These are phyloP conservation scores for Parochlus steinenii DNA, from an alignment of 2,888 invertebrate genomes.

Conservation along the genomic window DNA sequence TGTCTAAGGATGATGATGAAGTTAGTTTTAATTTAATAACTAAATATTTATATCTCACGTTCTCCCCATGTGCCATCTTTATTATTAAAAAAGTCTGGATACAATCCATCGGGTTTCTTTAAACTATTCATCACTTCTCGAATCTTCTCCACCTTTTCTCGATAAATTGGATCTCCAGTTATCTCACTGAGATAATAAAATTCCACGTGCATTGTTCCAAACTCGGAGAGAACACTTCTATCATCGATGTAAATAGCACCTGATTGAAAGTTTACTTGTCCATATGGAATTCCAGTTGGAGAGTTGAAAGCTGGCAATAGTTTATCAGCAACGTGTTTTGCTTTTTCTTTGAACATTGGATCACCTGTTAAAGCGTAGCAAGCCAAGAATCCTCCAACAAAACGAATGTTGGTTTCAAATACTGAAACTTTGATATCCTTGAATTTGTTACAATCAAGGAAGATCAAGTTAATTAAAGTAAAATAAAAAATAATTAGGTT, in stretches of 20 bases:
- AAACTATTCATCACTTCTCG: constrained; percentile 44
- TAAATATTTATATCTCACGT: too few relatives aligned
- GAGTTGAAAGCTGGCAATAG: constrained; percentile 69
- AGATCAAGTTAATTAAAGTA: too few relatives aligned
- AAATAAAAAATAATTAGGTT: neutral
- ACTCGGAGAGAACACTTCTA: constrained; percentile 62
- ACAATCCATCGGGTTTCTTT: constrained; percentile 58
- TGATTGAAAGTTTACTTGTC: constrained; percentile 55
- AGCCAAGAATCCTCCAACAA: constrained; percentile 61
- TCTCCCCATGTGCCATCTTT: constrained; percentile 57
- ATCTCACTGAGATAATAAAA: constrained; percentile 65
- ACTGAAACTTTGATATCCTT: constrained; percentile 76
- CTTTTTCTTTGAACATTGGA: constrained; percentile 58
- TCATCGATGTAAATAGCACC: constrained; percentile 46
- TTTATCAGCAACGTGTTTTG: constrained; percentile 53
- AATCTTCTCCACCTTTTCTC: constrained; percentile 54
- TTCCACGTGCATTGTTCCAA: constrained; percentile 66
- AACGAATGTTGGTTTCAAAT: constrained; percentile 72
- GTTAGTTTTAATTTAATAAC: too few relatives aligned
- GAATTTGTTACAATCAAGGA: too few relatives aligned
- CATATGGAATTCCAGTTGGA: constrained; percentile 62
- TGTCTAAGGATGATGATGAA: constrained; percentile 47
- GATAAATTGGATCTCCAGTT: constrained; percentile 54
- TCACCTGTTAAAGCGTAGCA: constrained; percentile 68
- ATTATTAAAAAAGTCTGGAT: constrained; percentile 66